A percentile compares a stretch with the other conserved stretches of the same genome.
These are phyloP conservation scores for Leptinotarsa defecta DNA, from an alignment of 1,140 invertebrate genomes.

Conservation along the genomic window DNA sequence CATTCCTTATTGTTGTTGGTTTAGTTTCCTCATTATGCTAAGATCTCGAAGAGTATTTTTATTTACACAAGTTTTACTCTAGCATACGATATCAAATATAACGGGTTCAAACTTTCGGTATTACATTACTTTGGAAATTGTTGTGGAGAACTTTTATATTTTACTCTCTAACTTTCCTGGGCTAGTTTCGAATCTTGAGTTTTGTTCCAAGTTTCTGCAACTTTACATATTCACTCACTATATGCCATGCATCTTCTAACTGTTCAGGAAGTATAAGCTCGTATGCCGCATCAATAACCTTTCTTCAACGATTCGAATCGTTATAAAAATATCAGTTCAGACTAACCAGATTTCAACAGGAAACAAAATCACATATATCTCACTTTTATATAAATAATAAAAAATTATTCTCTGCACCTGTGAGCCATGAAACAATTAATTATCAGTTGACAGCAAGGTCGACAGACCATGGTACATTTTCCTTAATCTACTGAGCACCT, in stretches of 20 bases:
- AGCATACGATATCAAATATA: constrained; percentile 36
- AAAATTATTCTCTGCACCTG: too few relatives aligned
- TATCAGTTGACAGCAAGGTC: too few relatives aligned
- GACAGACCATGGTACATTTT: too few relatives aligned
- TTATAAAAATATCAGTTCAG: too few relatives aligned
- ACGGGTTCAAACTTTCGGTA: constrained; percentile 33
- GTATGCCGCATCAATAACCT: not conserved
- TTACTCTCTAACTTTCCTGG: constrained; percentile 30
- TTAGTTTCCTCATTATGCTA: not conserved
- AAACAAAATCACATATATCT: too few relatives aligned
- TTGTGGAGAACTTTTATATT: constrained; percentile 38
- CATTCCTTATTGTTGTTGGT: constrained; percentile 10
- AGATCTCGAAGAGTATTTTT: constrained; percentile 33
- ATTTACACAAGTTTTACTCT: constrained; percentile 27
- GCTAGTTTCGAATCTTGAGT: constrained; percentile 13
- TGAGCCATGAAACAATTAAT: too few relatives aligned
- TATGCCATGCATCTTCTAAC: not conserved
- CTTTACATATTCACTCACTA: constrained; percentile 15
- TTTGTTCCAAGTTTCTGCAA: constrained; percentile 9
- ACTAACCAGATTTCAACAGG: too few relatives aligned
- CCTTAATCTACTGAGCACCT: too few relatives aligned
- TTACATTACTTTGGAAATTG: constrained; percentile 40
- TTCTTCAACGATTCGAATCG: not conserved
- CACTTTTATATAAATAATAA: too few relatives aligned
- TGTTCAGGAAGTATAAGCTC: not conserved